A percentile compares a stretch with the other conserved stretches of the same genome.
Conservation (phyloP, 2,113 vertebrate species). For the Sclerurus mexicanus region DNA sequence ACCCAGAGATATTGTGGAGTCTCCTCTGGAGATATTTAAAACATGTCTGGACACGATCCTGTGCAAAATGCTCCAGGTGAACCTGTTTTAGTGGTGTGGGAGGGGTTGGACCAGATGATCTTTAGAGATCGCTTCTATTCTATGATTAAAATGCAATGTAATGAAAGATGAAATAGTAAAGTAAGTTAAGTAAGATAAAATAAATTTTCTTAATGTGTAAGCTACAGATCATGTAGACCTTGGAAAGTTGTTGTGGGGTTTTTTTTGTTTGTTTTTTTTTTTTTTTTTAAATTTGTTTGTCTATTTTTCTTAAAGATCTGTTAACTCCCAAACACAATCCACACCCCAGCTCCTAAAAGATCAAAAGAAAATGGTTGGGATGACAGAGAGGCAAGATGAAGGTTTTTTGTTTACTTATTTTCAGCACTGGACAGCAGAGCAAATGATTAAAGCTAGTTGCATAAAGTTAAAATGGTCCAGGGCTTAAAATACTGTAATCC, state of each 20-base stretch:
- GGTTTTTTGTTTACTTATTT: not conserved
- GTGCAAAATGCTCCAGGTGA: not conserved
- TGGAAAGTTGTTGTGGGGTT: not conserved
- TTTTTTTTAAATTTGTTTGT: fast-evolving
- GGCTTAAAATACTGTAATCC: not conserved
- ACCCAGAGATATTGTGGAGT: not conserved
- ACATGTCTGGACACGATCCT: not conserved
- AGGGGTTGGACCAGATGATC: not conserved
- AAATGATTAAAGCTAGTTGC: not conserved
- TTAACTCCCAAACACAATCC: not conserved
- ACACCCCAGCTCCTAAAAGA: not conserved
- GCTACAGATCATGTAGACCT: not conserved
- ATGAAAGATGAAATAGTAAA: not conserved
- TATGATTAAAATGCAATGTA: not conserved
- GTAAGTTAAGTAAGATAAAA: not conserved
- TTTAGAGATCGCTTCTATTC: not conserved
- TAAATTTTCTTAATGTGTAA: not conserved
- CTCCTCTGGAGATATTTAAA: not conserved
- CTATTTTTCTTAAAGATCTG: not conserved
- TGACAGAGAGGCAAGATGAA: not conserved
- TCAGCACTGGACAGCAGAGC: slow-evolving; percentile 44
- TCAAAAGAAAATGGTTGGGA: not conserved
- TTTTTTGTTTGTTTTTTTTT: too few species aligned
- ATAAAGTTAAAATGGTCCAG: not conserved
- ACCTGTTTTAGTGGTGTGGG: not conserved